Conservation (phyloP, 2,888 invertebrate species). For the Epinotia demarniana region DNA sequence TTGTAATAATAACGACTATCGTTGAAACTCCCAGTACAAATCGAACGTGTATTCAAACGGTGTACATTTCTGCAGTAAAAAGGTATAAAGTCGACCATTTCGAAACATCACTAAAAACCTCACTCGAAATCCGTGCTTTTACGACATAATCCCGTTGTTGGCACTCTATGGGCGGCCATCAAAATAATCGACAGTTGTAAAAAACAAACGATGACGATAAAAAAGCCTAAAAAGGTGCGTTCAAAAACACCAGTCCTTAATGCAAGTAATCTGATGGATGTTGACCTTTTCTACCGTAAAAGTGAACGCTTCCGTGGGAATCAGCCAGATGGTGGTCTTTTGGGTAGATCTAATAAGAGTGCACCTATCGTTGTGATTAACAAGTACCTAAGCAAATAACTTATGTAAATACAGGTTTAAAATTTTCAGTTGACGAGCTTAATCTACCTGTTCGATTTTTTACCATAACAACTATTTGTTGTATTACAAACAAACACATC, state of each 20-base stretch:
- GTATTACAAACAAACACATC: no score
- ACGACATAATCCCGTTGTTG: constrained; percentile 46
- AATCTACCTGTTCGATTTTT: neutral
- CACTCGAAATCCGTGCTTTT: constrained; percentile 54
- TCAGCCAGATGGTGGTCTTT: constrained; percentile 47
- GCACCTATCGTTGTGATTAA: neutral
- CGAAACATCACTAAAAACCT: constrained; percentile 54
- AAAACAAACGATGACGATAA: constrained; percentile 55
- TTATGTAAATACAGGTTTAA: no score
- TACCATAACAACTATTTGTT: no score
- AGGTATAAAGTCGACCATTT: constrained; percentile 28
- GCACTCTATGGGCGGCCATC: constrained; percentile 47
- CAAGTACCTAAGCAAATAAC: neutral
- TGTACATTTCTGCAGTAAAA: neutral
- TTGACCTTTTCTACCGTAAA: constrained; percentile 44
- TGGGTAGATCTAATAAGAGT: constrained; percentile 29
- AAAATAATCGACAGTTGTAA: constrained; percentile 56
- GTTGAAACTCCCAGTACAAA: neutral
- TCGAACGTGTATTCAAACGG: neutral
- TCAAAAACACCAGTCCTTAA: constrained; percentile 43
- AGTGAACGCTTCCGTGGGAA: constrained; percentile 48
- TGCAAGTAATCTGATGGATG: constrained; percentile 44
- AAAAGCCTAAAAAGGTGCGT: constrained; percentile 45
- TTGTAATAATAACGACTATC: neutral
- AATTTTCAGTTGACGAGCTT: neutral